Evolutionary conservation across 30 jellyfish, hydroid and myxozoan species (phyloP), one percentile per base, ranked within the genome.

Genomic region (Aurelia sp.): DNA sequence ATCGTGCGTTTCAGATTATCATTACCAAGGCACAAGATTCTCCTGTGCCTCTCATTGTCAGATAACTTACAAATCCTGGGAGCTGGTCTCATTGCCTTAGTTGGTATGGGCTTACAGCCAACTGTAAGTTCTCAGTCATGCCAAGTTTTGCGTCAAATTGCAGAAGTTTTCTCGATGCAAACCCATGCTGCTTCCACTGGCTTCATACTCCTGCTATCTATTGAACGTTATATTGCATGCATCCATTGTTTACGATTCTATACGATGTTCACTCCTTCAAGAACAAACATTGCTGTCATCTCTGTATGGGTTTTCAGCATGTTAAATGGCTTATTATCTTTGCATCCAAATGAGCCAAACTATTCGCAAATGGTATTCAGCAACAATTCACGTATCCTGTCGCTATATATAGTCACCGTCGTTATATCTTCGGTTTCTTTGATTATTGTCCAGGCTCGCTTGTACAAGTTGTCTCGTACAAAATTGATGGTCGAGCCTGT

Each of bases 21-120:
- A 38, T 63, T 75, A 30, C 86, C 86, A 18, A 50, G 86, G 53
- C 76, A 75, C 60, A 75, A 75, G 18, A 53, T 75, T 40, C 63
- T 75, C 1, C 30, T 55, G 0, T 18, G 86, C 71, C 86, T 75
- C 4, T 22, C 74, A 50, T 15, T 75, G 1, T 75, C 86, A 0
- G 74, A 75, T 57, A 18, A 19, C 30, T 22, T 53, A 3, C 69
- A 47, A 40, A 51, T 75, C 7, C 19, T 55, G 5, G 73, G 41
- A 7, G 38, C 40, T 6, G 17, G 33, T 4, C 19, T 75, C 0
- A 3, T 57, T 21, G 8, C 10, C 5, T 8, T 60, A 0, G 0
- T 53, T 1, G 71, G 44, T 4, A 2, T 11, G 5, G 12, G 31
- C 2, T 55, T 40, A 19, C 4, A 57, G 17, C 27, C 38, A 11